Conservation (phyloP, 92 coral and sea anemone genomes). For the Palythoa heliodiscus region DNA sequence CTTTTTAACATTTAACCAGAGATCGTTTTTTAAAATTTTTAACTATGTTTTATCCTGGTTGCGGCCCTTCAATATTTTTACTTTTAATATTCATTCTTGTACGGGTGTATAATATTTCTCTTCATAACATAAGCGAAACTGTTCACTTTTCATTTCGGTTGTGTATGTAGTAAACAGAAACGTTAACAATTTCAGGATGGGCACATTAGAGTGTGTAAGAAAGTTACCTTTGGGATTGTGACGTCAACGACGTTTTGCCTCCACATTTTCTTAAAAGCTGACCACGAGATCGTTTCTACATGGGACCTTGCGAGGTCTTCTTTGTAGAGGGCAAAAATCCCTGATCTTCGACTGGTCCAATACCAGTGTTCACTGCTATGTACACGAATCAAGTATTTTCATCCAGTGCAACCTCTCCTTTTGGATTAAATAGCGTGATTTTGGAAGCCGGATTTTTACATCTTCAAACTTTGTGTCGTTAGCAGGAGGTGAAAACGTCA, state of each 20-base stretch:
- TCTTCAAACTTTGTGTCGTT: neutral
- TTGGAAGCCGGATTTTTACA: neutral
- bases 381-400: no score
- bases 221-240: neutral
- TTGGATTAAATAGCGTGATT: neutral
- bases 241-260: neutral
- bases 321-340: neutral
- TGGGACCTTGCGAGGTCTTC: neutral
- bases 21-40: no score
- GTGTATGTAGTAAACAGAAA: neutral
- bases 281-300: neutral
- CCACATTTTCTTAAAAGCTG: conserved; percentile 1
- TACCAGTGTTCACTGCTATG: neutral
- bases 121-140: neutral
- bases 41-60: no score
- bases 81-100: neutral
- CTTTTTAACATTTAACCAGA: no score
- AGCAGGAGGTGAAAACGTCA: neutral
- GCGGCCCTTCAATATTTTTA: no score
- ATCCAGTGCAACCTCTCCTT: neutral
- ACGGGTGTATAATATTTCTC: neutral
- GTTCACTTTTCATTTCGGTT: neutral
- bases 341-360: conserved; percentile 1
- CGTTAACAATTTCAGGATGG: neutral
- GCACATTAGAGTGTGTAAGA: neutral